Percentiles rank a stretch among this genome's conserved stretches.
Evolutionary conservation across 2,113 vertebrate species (phyloP).

Genomic region (Chaetorhynchus papuensis): DNA sequence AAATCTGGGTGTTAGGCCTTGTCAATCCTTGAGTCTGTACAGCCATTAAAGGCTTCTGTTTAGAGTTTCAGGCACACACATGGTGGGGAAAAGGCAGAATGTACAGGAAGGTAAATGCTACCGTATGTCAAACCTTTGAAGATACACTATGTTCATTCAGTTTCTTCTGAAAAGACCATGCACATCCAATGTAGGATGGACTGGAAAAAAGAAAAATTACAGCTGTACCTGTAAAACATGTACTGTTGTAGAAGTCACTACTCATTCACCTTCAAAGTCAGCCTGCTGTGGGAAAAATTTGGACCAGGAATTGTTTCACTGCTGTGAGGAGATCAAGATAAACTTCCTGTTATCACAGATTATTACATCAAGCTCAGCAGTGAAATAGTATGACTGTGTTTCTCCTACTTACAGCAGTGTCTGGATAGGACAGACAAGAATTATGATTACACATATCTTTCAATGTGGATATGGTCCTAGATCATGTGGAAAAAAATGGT

Average conservation of each 20-base stretch:
- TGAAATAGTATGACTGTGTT: neutral
- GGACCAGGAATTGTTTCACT: neutral
- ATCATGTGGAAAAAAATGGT: neutral
- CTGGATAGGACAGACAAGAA: neutral
- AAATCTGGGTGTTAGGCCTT: neutral
- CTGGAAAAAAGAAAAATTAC: neutral
- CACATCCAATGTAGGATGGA: neutral
- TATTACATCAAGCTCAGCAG: neutral
- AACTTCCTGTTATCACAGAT: neutral
- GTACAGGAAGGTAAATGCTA: neutral
- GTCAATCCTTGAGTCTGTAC: neutral
- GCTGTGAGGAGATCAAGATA: neutral
- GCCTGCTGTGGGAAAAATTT: neutral
- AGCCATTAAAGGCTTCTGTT: neutral
- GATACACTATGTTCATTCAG: neutral
- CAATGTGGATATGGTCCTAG: neutral
- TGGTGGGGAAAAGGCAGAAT: neutral
- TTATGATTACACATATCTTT: neutral
- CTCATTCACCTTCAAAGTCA: neutral
- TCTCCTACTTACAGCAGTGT: neutral
- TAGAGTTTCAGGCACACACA: neutral
- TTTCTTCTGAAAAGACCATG: neutral
- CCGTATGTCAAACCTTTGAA: neutral
- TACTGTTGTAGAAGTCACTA: neutral
- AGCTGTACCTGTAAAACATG: neutral